These are phyloP conservation scores for Tetropium fuscum DNA, from an alignment of 2,888 invertebrate genomes.

Conservation along the genomic window DNA sequence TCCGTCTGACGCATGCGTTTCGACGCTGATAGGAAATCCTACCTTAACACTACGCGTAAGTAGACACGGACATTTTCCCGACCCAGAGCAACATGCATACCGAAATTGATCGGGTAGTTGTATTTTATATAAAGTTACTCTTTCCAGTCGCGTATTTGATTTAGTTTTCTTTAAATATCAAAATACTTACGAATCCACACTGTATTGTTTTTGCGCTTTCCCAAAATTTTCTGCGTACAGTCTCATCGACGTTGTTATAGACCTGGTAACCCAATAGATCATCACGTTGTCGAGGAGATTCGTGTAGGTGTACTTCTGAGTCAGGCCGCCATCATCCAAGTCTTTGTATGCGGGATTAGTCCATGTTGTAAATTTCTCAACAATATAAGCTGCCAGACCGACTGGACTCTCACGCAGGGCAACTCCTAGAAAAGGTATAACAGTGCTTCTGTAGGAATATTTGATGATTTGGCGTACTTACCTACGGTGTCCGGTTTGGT, in stretches of 20 bases:
- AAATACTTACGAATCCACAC: no score
- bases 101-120: no score
- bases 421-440: slow-evolving; percentile 9
- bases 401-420: slow-evolving; percentile 75
- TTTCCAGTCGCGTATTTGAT: no score
- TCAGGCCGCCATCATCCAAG: slow-evolving; percentile 75
- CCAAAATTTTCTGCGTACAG: slow-evolving; percentile 67
- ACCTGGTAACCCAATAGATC: slow-evolving; percentile 82
- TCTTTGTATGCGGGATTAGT: slow-evolving; percentile 69
- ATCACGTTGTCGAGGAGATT: slow-evolving; percentile 81
- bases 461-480: slow-evolving; percentile 13
- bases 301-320: slow-evolving; percentile 75
- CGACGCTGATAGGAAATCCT: no score
- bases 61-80: no score
- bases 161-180: no score
- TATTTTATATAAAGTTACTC: no score
- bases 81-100: no score
- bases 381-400: slow-evolving; percentile 88
- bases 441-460: not conserved
- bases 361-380: slow-evolving; percentile 89
- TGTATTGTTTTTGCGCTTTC: no score
- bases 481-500: slow-evolving; percentile 43
- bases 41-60: no score
- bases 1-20: no score
- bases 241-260: slow-evolving; percentile 79